Percentiles rank a stretch among this genome's conserved stretches.
phyloP scores from a whole-genome alignment of 2,888 invertebrate species.

The Serrognathus titanus region DNA sequence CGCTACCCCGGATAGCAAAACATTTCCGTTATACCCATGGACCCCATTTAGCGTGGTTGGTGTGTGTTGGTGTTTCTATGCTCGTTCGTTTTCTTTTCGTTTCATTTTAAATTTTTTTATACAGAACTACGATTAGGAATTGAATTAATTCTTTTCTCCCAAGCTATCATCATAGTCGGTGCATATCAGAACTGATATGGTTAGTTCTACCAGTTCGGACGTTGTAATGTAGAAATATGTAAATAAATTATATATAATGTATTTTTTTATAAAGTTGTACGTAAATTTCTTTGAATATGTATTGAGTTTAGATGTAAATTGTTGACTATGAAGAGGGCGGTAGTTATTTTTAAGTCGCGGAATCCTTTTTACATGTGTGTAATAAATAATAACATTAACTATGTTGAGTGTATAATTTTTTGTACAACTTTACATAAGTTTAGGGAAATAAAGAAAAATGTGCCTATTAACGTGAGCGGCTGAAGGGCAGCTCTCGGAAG shows the following conservation, averaged over 20 bases:
- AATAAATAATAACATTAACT: neutral
- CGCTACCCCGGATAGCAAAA: constrained; percentile 41
- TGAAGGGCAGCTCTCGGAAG: neutral
- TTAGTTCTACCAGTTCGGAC: constrained; percentile 5
- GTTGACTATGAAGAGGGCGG: neutral
- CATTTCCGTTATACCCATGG: constrained; percentile 24
- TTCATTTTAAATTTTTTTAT: too few species aligned
- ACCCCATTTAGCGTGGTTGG: constrained; percentile 11
- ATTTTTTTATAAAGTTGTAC: constrained; percentile 23
- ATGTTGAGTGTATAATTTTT: constrained; percentile 4
- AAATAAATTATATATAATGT: constrained; percentile 23
- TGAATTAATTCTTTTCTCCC: constrained; percentile 1
- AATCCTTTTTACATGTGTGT: neutral
- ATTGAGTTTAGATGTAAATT: constrained; percentile 1
- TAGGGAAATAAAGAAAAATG: constrained; percentile 18
- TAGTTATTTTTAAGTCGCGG: neutral
- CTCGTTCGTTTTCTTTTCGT: neutral
- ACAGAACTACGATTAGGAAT: neutral
- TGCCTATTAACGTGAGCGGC: constrained; percentile 17
- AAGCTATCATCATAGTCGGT: constrained; percentile 17
- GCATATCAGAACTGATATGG: constrained; percentile 17
- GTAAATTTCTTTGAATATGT: constrained; percentile 5
- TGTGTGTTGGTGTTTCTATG: neutral
- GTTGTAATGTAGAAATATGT: constrained; percentile 21
- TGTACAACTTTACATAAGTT: constrained; percentile 17